Conservation (phyloP, 2,888 invertebrate species). For the Orchestes rusci region DNA sequence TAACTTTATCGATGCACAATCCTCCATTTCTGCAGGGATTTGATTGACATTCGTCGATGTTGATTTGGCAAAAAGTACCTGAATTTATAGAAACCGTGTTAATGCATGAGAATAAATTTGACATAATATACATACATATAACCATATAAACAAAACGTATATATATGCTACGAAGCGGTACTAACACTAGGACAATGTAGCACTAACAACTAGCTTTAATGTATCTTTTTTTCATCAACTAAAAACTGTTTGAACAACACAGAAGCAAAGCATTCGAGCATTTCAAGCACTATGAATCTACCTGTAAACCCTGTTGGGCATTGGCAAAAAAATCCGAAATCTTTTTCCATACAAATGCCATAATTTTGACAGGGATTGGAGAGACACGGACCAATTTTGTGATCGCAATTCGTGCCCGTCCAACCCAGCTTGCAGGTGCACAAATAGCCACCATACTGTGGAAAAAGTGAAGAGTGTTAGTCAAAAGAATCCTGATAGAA, state of each 20-base stretch:
- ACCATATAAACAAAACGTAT: too few species aligned
- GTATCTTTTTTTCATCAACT: too few species aligned
- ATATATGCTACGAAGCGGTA: too few species aligned
- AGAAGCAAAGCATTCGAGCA: not conserved
- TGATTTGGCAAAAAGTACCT: slow-evolving; percentile 52
- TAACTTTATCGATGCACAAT: slow-evolving; percentile 46
- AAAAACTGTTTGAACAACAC: not conserved
- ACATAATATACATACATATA: too few species aligned
- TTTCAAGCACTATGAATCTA: too few species aligned
- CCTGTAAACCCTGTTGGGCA: slow-evolving; percentile 54
- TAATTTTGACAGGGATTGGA: slow-evolving; percentile 58
- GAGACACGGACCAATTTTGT: slow-evolving; percentile 50
- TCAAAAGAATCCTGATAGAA: too few species aligned
- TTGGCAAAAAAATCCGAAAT: slow-evolving; percentile 51
- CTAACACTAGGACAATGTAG: too few species aligned
- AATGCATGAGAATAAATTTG: not conserved
- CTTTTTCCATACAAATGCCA: slow-evolving; percentile 52
- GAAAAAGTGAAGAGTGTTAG: slow-evolving; percentile 23
- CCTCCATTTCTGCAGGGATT: slow-evolving; percentile 51
- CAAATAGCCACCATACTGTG: slow-evolving; percentile 51
- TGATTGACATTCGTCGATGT: slow-evolving; percentile 46
- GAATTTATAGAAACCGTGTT: not conserved
- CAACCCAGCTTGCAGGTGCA: slow-evolving; percentile 68
- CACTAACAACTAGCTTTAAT: too few species aligned
- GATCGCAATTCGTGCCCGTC: slow-evolving; percentile 54